Evolutionary conservation across 1,140 invertebrate species (phyloP).

Genomic region (Drosophila mayri): DNA sequence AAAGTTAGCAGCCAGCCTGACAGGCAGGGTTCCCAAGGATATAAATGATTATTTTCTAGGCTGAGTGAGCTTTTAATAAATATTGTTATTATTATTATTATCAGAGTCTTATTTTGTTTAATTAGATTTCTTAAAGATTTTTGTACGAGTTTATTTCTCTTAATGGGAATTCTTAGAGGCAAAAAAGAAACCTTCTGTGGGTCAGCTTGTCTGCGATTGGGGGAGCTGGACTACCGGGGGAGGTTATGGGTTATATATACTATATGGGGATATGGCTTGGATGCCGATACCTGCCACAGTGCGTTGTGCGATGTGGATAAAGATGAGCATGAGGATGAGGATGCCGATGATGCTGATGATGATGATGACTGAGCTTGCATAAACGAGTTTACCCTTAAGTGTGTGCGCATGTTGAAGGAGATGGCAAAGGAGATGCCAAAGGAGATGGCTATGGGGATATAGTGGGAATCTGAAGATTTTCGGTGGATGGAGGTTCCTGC

Average conservation of each 20-base stretch:
- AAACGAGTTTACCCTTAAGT: constrained; percentile 76
- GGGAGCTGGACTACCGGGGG: neutral
- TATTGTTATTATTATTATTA: neutral
- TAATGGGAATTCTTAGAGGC: neutral
- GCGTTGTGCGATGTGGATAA: neutral
- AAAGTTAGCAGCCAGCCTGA: constrained; percentile 5
- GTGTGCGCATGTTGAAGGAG: constrained; percentile 50
- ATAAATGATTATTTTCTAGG: neutral
- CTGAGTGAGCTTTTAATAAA: no score
- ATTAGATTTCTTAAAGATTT: neutral
- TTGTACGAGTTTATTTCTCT: neutral
- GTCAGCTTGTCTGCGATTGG: constrained; percentile 46
- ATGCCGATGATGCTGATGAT: constrained; percentile 15
- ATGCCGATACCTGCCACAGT: constrained; percentile 18
- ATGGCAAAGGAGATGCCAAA: neutral
- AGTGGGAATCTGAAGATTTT: neutral
- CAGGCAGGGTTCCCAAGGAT: no score
- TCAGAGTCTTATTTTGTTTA: neutral
- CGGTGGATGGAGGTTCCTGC: neutral
- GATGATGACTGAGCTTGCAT: constrained; percentile 79
- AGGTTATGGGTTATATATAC: neutral
- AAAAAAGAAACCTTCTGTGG: constrained; percentile 27
- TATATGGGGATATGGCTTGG: constrained; percentile 19
- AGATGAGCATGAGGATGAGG: constrained; percentile 8
- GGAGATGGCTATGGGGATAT: neutral